Evolutionary conservation across 2,888 invertebrate genomes (phyloP), one percentile per base, ranked within the genome.

Genomic region (Sesamia inferens): DNA sequence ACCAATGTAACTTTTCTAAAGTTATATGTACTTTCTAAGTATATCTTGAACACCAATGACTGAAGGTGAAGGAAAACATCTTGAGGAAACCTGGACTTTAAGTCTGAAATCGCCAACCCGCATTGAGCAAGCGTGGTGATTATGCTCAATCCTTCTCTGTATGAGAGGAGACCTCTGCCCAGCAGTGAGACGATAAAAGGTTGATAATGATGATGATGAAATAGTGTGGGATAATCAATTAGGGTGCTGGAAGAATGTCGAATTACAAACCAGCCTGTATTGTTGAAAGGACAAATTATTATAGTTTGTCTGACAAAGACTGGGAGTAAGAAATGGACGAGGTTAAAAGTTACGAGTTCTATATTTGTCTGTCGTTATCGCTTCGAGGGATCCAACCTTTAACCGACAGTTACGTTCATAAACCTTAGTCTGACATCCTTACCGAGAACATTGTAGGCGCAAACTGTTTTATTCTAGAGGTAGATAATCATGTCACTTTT

Each of bases 401-500:
- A 70, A 70, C 44, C 44, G 65, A 14, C 24, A 5, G 19, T 22
- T 8, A 51, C 16, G 66, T 13, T 66, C 55, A 55, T 70, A 31
- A 66, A 55, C 11, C 54, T 44, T 54, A 48, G 39, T 5, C 10
- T 48, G 57, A 70, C 54, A 47, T 10, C n/a, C 14, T 10, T 47
- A 39, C 16, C 7, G 8, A 47, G 14, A 47, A 31, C 44, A 54
- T 42, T 42, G 16, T 1, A 19, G 42, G 7, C 24, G 22, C 7
- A 7, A 39, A 39, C 2, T 5, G n/a, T 51, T 31, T 2, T 58
- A 31, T 19, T 58, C 1, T 2, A 19, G 31, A 19, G 31, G 1
- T 31, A 31, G 24, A 10, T 58, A 31, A 19, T 58, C 31, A 58
- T 19, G 10, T 31, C 10, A 58, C 19, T n/a, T n/a, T 58, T 19